phyloP scores from a whole-genome alignment of 2,888 invertebrate genomes.

The Mythimna albipuncta region DNA sequence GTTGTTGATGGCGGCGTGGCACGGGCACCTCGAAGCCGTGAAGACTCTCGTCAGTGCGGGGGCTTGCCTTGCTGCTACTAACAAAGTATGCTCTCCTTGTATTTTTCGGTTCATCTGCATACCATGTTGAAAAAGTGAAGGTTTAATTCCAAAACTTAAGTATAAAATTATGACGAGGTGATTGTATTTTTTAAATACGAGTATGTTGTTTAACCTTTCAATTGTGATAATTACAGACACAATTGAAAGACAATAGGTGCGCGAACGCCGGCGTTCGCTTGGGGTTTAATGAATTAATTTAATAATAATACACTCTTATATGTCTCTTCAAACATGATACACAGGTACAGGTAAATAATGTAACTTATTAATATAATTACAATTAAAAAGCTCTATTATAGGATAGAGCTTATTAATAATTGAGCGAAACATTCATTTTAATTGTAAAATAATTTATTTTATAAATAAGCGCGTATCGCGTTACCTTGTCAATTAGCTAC shows the following conservation, averaged over 20 bases:
- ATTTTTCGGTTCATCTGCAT: background rate
- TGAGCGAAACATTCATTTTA: conserved; percentile 11
- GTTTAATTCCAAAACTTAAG: background rate
- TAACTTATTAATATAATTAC: conserved; percentile 7
- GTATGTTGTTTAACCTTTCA: background rate
- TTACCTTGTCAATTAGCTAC: conserved; percentile 27
- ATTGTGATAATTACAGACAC: too few species aligned
- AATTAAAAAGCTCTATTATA: background rate
- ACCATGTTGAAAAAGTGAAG: background rate
- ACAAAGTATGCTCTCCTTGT: conserved; percentile 90
- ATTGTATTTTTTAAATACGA: background rate
- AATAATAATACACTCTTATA: background rate
- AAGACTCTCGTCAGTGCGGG: conserved; percentile 93
- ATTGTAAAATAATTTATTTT: conserved; percentile 22
- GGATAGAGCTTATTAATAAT: too few species aligned
- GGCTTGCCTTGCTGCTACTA: conserved; percentile 92
- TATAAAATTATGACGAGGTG: background rate
- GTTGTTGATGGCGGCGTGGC: conserved; percentile 94
- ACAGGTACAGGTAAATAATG: background rate
- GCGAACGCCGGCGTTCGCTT: too few species aligned
- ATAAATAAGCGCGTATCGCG: conserved; percentile 20
- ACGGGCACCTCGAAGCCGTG: conserved; percentile 93
- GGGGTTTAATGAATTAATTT: too few species aligned
- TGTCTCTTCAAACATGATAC: background rate
- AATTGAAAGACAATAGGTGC: too few species aligned